phyloP scores from a whole-genome alignment of 2,113 vertebrate species.

The Amazona vittata region DNA sequence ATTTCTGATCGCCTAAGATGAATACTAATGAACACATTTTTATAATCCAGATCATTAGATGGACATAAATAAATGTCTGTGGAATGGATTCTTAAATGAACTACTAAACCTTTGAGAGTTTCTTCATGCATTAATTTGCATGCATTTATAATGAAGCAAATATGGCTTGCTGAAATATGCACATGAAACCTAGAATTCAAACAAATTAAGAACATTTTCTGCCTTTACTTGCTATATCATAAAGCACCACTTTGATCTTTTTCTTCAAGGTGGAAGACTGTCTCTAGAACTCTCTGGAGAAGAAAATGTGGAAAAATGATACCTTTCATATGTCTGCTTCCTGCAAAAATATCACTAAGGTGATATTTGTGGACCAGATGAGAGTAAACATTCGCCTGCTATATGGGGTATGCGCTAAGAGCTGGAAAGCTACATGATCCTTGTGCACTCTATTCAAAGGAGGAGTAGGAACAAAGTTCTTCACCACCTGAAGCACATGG shows the following conservation, averaged over 20 bases:
- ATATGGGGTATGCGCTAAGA: background rate
- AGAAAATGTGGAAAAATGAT: background rate
- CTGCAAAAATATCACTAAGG: background rate
- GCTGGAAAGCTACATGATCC: background rate
- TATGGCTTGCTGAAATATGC: background rate
- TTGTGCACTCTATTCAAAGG: background rate
- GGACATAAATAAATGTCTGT: conserved; percentile 18
- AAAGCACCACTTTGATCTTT: background rate
- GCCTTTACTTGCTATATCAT: background rate
- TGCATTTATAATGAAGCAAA: background rate
- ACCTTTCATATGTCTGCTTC: background rate
- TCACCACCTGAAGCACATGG: background rate
- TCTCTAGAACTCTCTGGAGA: background rate
- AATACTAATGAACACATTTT: conserved; percentile 22
- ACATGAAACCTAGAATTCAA: background rate
- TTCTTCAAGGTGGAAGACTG: background rate
- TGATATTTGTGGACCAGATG: background rate
- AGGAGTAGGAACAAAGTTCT: background rate
- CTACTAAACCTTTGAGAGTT: background rate
- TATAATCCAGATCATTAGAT: conserved; percentile 6
- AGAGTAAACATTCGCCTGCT: background rate
- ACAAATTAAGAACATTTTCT: background rate
- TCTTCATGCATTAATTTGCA: background rate
- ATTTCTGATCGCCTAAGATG: background rate
- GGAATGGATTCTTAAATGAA: conserved; percentile 14